A percentile compares a stretch with the other conserved stretches of the same genome.
These are phyloP conservation scores for Aleiodes alternator DNA, from an alignment of 2,888 invertebrate genomes.

Conservation along the genomic window DNA sequence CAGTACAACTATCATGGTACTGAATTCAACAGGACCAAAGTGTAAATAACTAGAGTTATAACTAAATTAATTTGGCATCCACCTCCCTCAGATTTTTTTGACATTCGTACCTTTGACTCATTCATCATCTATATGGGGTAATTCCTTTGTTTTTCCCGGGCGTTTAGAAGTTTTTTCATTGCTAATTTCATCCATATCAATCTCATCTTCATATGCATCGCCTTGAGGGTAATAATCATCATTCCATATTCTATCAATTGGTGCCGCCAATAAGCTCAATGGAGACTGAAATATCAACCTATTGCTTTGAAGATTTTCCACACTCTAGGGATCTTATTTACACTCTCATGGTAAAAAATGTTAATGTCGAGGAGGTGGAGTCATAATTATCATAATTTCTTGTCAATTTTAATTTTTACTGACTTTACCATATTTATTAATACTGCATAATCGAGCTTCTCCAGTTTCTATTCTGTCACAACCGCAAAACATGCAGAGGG, in stretches of 20 bases:
- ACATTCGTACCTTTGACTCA: background rate
- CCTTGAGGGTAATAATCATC: constrained; percentile 70
- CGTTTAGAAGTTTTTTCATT: constrained; percentile 28
- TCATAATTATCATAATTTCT: constrained; percentile 58
- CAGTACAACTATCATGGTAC: background rate
- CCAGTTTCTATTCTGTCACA: background rate
- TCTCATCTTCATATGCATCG: constrained; percentile 66
- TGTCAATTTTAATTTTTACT: background rate
- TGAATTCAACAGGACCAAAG: too few relatives aligned
- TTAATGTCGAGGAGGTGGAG: constrained; percentile 69
- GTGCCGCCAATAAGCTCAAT: constrained; percentile 36
- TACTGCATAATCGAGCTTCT: constrained; percentile 15
- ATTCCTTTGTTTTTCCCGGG: background rate
- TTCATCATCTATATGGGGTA: background rate
- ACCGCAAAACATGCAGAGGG: background rate
- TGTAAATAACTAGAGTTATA: too few relatives aligned
- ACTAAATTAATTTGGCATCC: constrained; percentile 33
- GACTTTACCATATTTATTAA: background rate
- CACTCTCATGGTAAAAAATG: constrained; percentile 8
- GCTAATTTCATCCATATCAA: constrained; percentile 55
- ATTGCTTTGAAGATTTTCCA: constrained; percentile 29
- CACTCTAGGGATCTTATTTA: background rate
- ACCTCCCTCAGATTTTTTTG: constrained; percentile 49
- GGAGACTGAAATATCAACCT: constrained; percentile 36
- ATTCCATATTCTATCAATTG: constrained; percentile 56